A percentile compares a stretch with the other conserved stretches of the same genome.
These are phyloP conservation scores for Novumbra hubbsi DNA, from an alignment of 2,797 vertebrate species.

Conservation along the genomic window DNA sequence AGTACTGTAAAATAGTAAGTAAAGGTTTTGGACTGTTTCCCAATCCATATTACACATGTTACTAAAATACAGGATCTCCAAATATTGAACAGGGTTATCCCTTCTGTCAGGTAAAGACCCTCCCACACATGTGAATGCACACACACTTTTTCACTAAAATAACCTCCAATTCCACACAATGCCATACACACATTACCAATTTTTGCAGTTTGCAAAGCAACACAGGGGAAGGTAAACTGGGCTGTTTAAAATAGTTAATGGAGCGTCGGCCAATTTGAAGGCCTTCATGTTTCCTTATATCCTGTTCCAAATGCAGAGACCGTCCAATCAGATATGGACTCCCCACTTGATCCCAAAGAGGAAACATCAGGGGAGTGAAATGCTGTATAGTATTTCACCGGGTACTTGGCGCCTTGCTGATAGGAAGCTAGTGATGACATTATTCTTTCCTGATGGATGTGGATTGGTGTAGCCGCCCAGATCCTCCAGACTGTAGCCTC, in stretches of 20 bases:
- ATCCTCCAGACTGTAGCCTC: conserved; percentile 13
- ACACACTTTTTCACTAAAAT: neutral
- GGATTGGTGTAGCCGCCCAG: conserved; percentile 34
- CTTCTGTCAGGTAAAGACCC: neutral
- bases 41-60: neutral
- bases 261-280: conserved; percentile 65
- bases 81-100: no score
- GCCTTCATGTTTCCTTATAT: conserved; percentile 60
- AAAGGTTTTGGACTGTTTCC: neutral
- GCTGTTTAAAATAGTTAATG: conserved; percentile 73
- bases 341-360: conserved; percentile 54
- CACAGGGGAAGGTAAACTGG: conserved; percentile 38
- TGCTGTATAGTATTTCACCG: conserved; percentile 50
- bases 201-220: neutral
- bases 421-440: conserved; percentile 48
- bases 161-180: neutral
- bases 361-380: conserved; percentile 60
- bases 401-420: conserved; percentile 47
- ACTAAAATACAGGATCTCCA: no score
- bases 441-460: conserved; percentile 54
- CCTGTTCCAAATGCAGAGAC: conserved; percentile 59
- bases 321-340: conserved; percentile 65
- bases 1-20: no score
- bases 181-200: neutral
- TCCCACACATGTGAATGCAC: neutral